These are phyloP conservation scores for Papilio polyxenes DNA, from an alignment of 1,140 invertebrate species.

Conservation along the genomic window DNA sequence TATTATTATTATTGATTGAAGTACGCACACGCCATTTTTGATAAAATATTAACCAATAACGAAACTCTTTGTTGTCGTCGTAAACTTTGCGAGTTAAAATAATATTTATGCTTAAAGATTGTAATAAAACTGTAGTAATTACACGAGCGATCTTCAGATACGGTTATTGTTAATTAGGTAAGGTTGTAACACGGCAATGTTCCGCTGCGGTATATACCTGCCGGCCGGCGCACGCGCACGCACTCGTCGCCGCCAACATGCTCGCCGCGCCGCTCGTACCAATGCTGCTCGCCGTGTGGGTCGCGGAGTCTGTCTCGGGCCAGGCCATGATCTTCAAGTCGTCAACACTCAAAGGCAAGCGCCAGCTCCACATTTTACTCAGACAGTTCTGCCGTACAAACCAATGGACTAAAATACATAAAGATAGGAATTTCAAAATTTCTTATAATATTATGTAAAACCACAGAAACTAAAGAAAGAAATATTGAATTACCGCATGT, in stretches of 20 bases:
- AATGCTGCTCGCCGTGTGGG: background rate
- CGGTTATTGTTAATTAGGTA: constrained; percentile 13
- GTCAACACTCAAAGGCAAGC: constrained; percentile 12
- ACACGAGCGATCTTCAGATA: background rate
- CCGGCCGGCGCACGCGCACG: background rate
- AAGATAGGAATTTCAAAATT: no score
- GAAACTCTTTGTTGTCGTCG: background rate
- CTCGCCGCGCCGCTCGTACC: background rate
- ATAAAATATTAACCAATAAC: background rate
- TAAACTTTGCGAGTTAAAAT: background rate
- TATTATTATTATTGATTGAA: no score
- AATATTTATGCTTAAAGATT: background rate
- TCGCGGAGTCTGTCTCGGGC: background rate
- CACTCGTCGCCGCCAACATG: background rate
- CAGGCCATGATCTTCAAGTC: constrained; percentile 24
- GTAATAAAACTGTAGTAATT: background rate
- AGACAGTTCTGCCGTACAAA: background rate
- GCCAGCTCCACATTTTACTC: background rate
- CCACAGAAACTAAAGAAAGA: no score
- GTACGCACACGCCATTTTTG: no score
- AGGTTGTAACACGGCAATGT: background rate
- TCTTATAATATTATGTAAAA: no score
- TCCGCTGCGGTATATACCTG: background rate
- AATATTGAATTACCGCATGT: no score
- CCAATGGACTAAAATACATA: background rate